phyloP scores from a whole-genome alignment of 2,797 vertebrate genomes.

The Dromococcyx pavoninus region DNA sequence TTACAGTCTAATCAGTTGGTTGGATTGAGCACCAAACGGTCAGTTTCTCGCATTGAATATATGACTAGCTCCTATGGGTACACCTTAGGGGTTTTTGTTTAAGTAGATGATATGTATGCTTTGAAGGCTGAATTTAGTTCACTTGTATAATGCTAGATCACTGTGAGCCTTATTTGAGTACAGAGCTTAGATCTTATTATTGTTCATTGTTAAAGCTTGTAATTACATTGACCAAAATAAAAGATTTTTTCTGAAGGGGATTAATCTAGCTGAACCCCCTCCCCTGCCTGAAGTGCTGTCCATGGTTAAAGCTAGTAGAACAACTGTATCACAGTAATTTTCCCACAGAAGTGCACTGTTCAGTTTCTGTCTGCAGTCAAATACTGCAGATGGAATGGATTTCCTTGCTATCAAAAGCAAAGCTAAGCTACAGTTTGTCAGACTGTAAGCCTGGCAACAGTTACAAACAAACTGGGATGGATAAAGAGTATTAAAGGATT shows the following conservation, averaged over 20 bases:
- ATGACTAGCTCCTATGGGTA: neutral
- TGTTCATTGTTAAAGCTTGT: neutral
- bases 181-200: neutral
- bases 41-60: neutral
- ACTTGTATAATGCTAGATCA: neutral
- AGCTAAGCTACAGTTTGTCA: neutral
- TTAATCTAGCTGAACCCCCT: neutral
- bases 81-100: neutral
- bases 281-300: neutral
- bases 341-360: neutral
- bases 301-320: neutral
- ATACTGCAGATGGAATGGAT: neutral
- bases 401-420: conserved; percentile 27
- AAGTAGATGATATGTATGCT: neutral
- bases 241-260: neutral
- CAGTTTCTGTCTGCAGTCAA: neutral
- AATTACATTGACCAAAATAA: neutral
- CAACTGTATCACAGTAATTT: neutral
- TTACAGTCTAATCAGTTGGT: neutral
- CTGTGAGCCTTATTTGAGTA: neutral
- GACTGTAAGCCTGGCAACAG: conserved; percentile 42
- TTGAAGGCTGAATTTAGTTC: neutral
- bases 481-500: conserved; percentile 40
- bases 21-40: neutral
- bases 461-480: conserved; percentile 53